Base-by-base conservation (phyloP, 2,113 vertebrate genomes). In the Penelope pileata region DNA sequence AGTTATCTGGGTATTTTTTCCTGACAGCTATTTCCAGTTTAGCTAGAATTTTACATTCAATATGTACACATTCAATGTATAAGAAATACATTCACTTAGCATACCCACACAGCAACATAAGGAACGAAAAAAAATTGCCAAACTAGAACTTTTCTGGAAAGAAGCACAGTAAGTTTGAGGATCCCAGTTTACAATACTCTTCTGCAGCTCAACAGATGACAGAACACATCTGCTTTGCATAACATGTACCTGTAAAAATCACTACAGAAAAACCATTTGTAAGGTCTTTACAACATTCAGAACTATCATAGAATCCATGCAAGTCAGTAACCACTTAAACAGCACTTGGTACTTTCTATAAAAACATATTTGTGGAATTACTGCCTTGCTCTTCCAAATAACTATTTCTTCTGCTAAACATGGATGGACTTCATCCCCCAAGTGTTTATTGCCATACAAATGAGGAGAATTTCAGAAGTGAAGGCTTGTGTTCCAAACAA, bases 201-300 rank as follows among this genome's bases (percentile, higher is more conserved):
- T 72, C 58, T 4, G 1, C 12, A 90, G 64, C 47, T 90, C 60
- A 91, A 90, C 76, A 96, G 91, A 91, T 96, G 86, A 96, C 76
- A 88, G 59, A 93, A 81, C 53, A 91, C 90, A 96, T 95, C 88
- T 96, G 93, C 60, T 95, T 69, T 79, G 22, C 43, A 76, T 93
- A 93, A 84, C 27, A 27, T 0, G 1, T 53, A 48, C 76, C 80
- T 64, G 69, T 94, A 95, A 96, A 97, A 90, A 88, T 88, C 68
- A 83, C 96, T 95, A 34, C 51, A 81, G 76, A 94, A 94, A 86
- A 60, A 91, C 60, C 32, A 64, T 90, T 91, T 75, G 42, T 88
- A 89, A 93, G 93, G 83, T 76, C 86, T 97, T 93, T 94, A 94
- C 74, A 79, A 75, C 48, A 43, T 40, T 78, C 15, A 0, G 79